Percentiles rank a stretch among this genome's conserved stretches.
phyloP scores from a whole-genome alignment of 1,140 invertebrate genomes.

The Aphis gossypii region DNA sequence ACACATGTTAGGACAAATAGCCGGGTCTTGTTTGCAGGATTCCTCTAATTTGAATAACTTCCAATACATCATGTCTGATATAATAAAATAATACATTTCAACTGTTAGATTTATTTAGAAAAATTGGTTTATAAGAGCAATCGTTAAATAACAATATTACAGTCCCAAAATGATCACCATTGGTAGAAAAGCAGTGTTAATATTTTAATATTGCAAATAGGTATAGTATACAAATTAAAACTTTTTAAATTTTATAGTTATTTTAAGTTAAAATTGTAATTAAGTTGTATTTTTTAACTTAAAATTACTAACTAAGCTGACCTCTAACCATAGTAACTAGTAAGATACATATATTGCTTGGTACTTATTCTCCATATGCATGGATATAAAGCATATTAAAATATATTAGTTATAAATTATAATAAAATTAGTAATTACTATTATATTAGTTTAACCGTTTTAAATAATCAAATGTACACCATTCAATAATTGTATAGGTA shows the following conservation, averaged over 20 bases:
- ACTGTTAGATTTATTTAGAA: background rate
- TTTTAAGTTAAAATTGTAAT: too few species aligned
- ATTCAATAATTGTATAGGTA: background rate
- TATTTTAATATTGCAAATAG: background rate
- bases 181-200: background rate
- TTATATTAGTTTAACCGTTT: background rate
- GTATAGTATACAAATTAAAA: too few species aligned
- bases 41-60: conserved; percentile 24
- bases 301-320: too few species aligned
- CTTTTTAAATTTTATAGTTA: too few species aligned
- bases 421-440: background rate
- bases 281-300: too few species aligned
- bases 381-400: background rate
- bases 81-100: background rate
- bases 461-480: background rate
- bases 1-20: conserved; percentile 51
- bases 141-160: background rate
- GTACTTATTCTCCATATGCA: too few species aligned
- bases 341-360: too few species aligned
- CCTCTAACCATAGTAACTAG: too few species aligned
- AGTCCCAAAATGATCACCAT: background rate
- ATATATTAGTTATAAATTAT: background rate
- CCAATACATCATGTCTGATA: background rate
- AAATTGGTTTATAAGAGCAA: background rate
- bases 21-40: conserved; percentile 34